Evolutionary conservation across 2,113 vertebrate species (phyloP).

Genomic region (Osmerus mordax): DNA sequence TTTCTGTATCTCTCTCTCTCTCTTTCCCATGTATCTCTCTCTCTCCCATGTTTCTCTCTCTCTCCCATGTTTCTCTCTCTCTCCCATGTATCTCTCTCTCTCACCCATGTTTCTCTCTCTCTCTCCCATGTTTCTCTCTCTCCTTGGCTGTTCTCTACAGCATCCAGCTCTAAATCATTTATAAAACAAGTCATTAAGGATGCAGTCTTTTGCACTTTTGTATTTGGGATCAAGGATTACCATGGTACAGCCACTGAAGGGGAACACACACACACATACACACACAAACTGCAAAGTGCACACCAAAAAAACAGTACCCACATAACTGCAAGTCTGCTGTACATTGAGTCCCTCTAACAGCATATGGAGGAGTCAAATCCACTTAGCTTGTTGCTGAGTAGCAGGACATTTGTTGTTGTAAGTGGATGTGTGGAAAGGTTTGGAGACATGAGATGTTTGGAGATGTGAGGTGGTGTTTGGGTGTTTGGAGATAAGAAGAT

Average conservation of each 20-base stretch:
- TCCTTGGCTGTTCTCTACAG: slow-evolving; percentile 33
- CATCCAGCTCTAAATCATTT: slow-evolving; percentile 62
- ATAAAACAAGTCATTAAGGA: slow-evolving; percentile 56
- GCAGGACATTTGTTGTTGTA: slow-evolving; percentile 30
- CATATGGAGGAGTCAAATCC: slow-evolving; percentile 19
- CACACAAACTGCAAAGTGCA: not conserved
- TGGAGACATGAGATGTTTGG: not conserved
- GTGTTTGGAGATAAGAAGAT: not conserved
- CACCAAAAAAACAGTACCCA: not conserved
- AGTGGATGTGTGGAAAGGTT: not conserved
- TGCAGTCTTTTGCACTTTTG: slow-evolving; percentile 50
- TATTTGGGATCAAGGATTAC: slow-evolving; percentile 46
- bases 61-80: not conserved
- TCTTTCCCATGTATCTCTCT: not conserved
- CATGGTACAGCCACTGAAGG: slow-evolving; percentile 13
- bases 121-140: not conserved
- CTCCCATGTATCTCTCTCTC: slow-evolving; percentile 12
- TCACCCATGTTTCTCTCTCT: slow-evolving; percentile 4
- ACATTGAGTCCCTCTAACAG: not conserved
- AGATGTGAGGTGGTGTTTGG: no score
- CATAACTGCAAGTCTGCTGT: no score
- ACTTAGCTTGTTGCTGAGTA: slow-evolving; percentile 33
- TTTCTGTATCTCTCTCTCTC: slow-evolving; percentile 10
- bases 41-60: not conserved
- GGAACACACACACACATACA: slow-evolving; percentile 3